Evolutionary conservation across 2,888 invertebrate species (phyloP), one percentile per base, ranked within the genome.

Genomic region (Lasioglossum pauxillum): DNA sequence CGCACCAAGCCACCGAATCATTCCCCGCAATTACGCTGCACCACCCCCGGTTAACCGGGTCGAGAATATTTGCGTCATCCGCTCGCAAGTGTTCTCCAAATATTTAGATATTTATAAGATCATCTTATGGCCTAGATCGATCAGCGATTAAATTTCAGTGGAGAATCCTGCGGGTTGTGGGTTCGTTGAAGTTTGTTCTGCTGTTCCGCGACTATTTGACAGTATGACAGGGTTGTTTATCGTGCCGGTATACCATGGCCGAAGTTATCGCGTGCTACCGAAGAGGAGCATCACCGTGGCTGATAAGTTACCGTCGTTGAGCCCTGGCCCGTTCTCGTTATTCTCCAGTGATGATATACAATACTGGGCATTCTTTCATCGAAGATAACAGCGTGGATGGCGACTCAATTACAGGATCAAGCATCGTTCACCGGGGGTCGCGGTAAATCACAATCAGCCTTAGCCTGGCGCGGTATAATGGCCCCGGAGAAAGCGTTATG

Each of bases 321-420:
- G 77, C 76, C 73, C 71, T 38, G 69, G 69, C 67, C 14, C 49
- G 41, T 74, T 74, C 80, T 73, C 73, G 84, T 74, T 60, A 67
- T 78, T 49, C 76, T 14, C n/a, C 53, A 23, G 7, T 69, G 19
- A 31, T 38, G 78, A 75, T 77, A 75, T 72, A 60, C 75, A 82
- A 53, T 74, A 46, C 75, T 67, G 67, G 69, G 23, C 80, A 73
- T 79, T 77, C 81, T 84, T 78, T 38, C 75, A 38, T 35, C 23
- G 23, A 31, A 76, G 64, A 83, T 67, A 86, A 69, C 88, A 76
- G 81, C 80, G 78, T 81, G 75, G 78, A 72, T 78, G 88, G 86
- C 84, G 89, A 91, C 92, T 94, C 92, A 93, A 93, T 94, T 93
- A 93, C 88, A 83, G 91, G 92, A 93, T 94, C 94, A 93, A 94